phyloP scores from a whole-genome alignment of 2,888 invertebrate species.

The Schizaphis graminum region DNA sequence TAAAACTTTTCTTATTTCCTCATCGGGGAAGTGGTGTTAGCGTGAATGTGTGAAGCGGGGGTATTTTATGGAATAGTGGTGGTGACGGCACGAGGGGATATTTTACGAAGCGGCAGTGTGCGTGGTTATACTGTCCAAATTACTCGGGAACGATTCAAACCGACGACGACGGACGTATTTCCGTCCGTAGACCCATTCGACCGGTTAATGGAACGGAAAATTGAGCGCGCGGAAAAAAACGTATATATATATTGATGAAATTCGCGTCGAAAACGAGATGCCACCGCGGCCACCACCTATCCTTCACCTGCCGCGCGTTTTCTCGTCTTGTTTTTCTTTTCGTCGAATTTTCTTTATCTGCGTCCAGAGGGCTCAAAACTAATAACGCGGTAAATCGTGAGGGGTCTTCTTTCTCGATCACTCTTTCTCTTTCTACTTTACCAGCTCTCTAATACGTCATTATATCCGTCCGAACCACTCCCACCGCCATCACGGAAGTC shows the following conservation, averaged over 20 bases:
- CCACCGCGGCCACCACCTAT: neutral
- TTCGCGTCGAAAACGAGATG: conserved; percentile 48
- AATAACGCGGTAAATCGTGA: conserved; percentile 18
- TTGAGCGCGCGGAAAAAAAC: conserved; percentile 30
- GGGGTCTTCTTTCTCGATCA: neutral
- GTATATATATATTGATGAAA: conserved; percentile 16
- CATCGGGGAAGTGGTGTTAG: neutral
- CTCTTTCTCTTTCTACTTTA: neutral
- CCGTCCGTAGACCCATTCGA: conserved; percentile 45
- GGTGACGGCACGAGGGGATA: neutral
- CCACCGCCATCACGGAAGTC: neutral
- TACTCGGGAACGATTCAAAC: conserved; percentile 54
- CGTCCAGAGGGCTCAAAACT: conserved; percentile 20
- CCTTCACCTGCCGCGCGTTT: neutral
- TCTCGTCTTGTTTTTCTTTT: conserved; percentile 15
- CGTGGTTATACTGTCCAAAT: conserved; percentile 46
- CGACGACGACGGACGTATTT: conserved; percentile 41
- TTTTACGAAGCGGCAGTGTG: conserved; percentile 13
- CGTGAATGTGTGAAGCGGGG: neutral
- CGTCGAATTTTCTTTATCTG: conserved; percentile 42
- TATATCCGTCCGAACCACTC: conserved; percentile 22
- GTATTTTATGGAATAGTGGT: neutral
- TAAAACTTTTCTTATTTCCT: conserved; percentile 51
- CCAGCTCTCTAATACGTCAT: conserved; percentile 40
- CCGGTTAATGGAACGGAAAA: conserved; percentile 61